Evolutionary conservation across 2,797 vertebrate species (phyloP), one percentile per base, ranked within the genome.

Genomic region (Anguilla marmorata): DNA sequence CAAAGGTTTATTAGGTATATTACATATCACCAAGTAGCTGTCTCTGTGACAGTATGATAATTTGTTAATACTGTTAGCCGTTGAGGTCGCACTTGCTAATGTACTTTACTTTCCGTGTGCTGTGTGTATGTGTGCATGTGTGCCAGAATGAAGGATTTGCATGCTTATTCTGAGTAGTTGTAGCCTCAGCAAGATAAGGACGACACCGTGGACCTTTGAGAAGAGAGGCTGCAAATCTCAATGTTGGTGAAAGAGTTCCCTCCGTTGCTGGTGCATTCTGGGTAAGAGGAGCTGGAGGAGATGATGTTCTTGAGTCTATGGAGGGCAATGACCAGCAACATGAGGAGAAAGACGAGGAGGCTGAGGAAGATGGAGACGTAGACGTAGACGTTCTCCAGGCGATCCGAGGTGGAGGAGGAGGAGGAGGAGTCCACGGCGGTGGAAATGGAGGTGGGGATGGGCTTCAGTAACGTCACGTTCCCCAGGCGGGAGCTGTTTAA

Each of bases 301-400:
- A 99, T 98, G 63, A 98, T 97, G 90, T 99, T 99, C 94, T 98
- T 99, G 91, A 99, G 97, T 96, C 98, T 96, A 95, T 99, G 97
- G 89, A 99, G 97, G 88, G 98, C 98, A 92, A 99, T 97, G 94
- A 99, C 94, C 90, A 99, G 95, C 87, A 99, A 95, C 84, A 97
- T 96, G 90, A 99, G 96, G 90, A 99, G 97, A 94, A 99, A 98
- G 1, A 97, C 95, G 92, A 99, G 93, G 89, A 99, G 96, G 90
- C 98, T 97, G 58, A 99, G 97, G 93, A 99, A 99, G 93, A 99
- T 97, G 93, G 97, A 99, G 90, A 99, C 97, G 74, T 99, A 99
- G 82, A 99, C 94, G 24, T 98, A 98, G 69, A 99, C 96, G 0
- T 96, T 98, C 88, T 97, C 97, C 90, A 96, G 94, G 88, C n/a